A percentile compares a stretch with the other conserved stretches of the same genome.
phyloP scores from a whole-genome alignment of 1,140 invertebrate species.

The Drosophila seguyi region DNA sequence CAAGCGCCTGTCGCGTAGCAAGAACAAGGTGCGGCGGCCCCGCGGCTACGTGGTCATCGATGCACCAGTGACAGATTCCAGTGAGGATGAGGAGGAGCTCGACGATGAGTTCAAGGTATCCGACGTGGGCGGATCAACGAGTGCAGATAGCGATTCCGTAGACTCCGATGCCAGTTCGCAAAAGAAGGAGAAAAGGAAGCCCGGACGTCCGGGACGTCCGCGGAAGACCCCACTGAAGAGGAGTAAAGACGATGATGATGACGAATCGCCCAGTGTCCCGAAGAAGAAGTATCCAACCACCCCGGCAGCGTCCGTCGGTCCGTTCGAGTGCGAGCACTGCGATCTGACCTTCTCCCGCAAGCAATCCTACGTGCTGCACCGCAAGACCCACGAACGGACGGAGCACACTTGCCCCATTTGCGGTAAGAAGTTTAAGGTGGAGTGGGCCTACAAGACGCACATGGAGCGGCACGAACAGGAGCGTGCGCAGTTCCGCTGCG shows the following conservation, averaged over 20 bases:
- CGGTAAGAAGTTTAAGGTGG: slow-evolving; percentile 83
- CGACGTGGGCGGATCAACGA: slow-evolving; percentile 75
- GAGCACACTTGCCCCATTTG: slow-evolving; percentile 83
- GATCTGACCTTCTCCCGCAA: slow-evolving; percentile 74
- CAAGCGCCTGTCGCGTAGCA: slow-evolving; percentile 82
- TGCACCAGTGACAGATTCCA: slow-evolving; percentile 76
- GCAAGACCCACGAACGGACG: slow-evolving; percentile 88
- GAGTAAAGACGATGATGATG: slow-evolving; percentile 34
- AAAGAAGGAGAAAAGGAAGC: slow-evolving; percentile 46
- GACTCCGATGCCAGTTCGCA: slow-evolving; percentile 67
- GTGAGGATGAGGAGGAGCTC: slow-evolving; percentile 73
- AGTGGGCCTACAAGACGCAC: slow-evolving; percentile 81
- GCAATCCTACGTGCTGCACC: slow-evolving; percentile 86
- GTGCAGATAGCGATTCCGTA: slow-evolving; percentile 79
- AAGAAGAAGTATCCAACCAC: slow-evolving; percentile 40
- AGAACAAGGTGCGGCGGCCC: slow-evolving; percentile 82
- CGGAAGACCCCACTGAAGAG: slow-evolving; percentile 53
- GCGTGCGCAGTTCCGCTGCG: slow-evolving; percentile 70
- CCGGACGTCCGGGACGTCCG: slow-evolving; percentile 34
- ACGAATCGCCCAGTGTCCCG: slow-evolving; percentile 18
- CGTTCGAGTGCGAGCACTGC: slow-evolving; percentile 66
- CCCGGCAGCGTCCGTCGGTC: slow-evolving; percentile 36
- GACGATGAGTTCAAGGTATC: slow-evolving; percentile 83
- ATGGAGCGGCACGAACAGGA: slow-evolving; percentile 82
- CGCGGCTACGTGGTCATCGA: slow-evolving; percentile 85